Base-by-base conservation (phyloP, 2,113 vertebrate genomes). In the Herpetotheres cachinnans region DNA sequence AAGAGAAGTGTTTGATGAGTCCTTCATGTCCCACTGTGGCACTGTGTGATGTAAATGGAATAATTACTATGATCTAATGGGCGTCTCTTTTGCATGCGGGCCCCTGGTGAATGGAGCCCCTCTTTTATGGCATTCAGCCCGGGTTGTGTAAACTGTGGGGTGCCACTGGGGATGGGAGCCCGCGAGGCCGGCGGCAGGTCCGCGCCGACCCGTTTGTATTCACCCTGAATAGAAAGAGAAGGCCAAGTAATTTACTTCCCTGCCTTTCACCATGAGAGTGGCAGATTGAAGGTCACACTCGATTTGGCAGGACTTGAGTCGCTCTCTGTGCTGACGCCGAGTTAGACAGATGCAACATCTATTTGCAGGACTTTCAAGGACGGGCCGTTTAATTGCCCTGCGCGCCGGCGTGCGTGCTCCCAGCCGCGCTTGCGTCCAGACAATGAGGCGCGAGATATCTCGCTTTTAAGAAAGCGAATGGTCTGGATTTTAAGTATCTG, bases 51-150 rank as follows among this genome's bases (percentile, higher is more conserved):
- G 98, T 97, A 86, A 98, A 98, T 98, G 98, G 98, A 98, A 98
- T 98, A 98, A 98, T 98, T 98, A 98, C 98, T 98, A 98, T 99
- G 98, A 99, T 99, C 98, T 99, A 99, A 98, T 98, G 98, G 98
- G 97, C 97, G 86, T 97, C 98, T 97, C 98, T 97, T 98, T 98
- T 97, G 98, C 98, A 97, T 93, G 96, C 97, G 86, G 96, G 95
- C 96, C 96, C 95, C 90, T 44, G 72, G 95, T 98, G 98, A 98
- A 98, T 98, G 98, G 88, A 98, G 97, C 95, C 97, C 97, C 98
- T 96, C 94, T 98, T 97, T 98, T 91, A 98, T 98, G 93, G 98
- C 97, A 97, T 98, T 97, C 97, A 98, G 97, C 82, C 97, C 86
- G 83, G 96, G 97, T 98, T 86, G 98, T 93, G 97, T 95, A 97